Percentiles rank a stretch among this genome's conserved stretches.
These are phyloP conservation scores for Peromyscus aztecus DNA, from an alignment of 2,797 vertebrate species.

Conservation along the genomic window DNA sequence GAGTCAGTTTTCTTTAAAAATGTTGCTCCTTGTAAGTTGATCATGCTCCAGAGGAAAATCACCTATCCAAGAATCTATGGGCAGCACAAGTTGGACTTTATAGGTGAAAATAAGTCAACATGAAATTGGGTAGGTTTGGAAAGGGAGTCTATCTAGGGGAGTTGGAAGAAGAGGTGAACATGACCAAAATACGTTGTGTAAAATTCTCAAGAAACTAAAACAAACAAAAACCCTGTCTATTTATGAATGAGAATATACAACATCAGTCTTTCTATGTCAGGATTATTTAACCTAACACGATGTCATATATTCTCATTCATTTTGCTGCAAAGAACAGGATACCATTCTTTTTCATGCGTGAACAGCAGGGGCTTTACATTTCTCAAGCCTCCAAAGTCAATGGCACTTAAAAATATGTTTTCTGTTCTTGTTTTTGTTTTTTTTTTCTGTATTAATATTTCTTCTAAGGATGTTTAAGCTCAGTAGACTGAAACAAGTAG, in stretches of 20 bases:
- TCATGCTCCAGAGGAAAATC: not conserved
- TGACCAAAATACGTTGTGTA: not conserved
- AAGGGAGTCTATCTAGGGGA: not conserved
- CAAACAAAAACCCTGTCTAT: not conserved
- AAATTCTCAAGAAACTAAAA: not conserved
- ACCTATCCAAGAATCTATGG: not conserved
- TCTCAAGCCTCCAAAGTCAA: conserved; percentile 5
- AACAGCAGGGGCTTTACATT: conserved; percentile 39
- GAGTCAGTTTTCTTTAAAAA: not conserved
- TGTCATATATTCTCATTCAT: not conserved
- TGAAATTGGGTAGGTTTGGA: not conserved
- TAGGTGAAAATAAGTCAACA: not conserved
- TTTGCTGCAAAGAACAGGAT: not conserved
- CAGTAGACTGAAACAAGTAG: not conserved
- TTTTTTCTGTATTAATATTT: not conserved
- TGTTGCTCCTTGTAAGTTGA: not conserved
- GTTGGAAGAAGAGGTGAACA: not conserved
- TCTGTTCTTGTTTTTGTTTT: conserved; percentile 58
- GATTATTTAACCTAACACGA: not conserved
- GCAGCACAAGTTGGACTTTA: not conserved
- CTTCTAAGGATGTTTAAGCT: conserved; percentile 13
- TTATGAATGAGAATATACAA: not conserved
- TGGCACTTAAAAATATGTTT: not conserved
- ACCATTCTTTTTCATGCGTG: not conserved
- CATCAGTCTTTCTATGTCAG: not conserved